Evolutionary conservation across 2,113 vertebrate genomes (phyloP), one percentile per base, ranked within the genome.

Genomic region (Semicossyphus pulcher): DNA sequence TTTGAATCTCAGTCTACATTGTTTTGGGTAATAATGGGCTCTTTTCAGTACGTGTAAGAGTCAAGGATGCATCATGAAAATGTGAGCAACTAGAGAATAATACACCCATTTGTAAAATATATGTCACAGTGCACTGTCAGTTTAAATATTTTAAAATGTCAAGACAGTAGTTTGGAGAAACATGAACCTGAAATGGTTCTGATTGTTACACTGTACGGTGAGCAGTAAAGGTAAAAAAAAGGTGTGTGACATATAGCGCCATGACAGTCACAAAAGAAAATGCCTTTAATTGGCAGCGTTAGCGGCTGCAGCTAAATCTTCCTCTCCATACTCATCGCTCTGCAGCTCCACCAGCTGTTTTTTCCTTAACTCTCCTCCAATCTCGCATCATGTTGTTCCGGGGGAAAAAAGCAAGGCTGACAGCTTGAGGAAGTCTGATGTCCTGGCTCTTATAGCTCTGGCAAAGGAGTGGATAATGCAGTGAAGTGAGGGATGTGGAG

Each of bases 381-480:
- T 58, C 62, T 76, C 59, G 41, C 60, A 70, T 80, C 15, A 61
- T 57, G 69, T 80, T 76, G 60, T 86, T 86, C 42, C 1, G 52
- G 72, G 65, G 59, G 47, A 44, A 67, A 72, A 66, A 31, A 44
- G 41, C 42, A 21, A 68, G 44, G 74, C 77, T 86, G 86, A 90
- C 88, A 89, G 91, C 86, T 92, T 69, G 73, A 90, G 90, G 91
- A 90, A 86, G 83, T 83, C 72, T 87, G 76, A 89, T 76, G 78
- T 81, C 86, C 72, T 75, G 67, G 83, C 74, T 75, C 88, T 87
- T 86, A 81, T 65, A 85, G 80, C 60, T 71, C 42, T 67, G 39
- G 70, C 78, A 74, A 76, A 88, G 62, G 41, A 81, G 78, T 72
- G 72, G 85, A 86, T 81, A 81, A 82, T 85, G 78, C 86, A 83